Evolutionary conservation across 2,113 vertebrate genomes (phyloP).

Genomic region (Xyrauchen texanus): DNA sequence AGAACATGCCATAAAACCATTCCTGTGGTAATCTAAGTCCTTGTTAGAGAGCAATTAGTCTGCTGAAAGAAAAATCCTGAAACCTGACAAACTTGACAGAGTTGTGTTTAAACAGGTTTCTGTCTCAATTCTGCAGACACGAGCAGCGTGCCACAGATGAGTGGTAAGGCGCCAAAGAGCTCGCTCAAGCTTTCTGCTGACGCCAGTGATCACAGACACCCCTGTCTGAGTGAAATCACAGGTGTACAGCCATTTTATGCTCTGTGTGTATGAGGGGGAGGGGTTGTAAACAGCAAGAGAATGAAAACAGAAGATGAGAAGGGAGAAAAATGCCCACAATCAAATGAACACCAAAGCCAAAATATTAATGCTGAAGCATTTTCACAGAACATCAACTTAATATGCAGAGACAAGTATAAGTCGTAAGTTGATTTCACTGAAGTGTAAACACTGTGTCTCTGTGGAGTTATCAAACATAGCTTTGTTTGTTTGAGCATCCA

Average conservation of each 20-base stretch:
- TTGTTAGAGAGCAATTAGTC: neutral
- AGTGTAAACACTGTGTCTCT: too few relatives aligned
- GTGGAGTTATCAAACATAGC: too few relatives aligned
- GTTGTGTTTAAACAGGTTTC: conserved; percentile 48
- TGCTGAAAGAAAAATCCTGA: neutral
- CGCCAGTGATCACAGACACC: neutral
- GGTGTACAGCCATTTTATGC: conserved; percentile 20
- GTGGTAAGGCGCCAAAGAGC: conserved; percentile 27
- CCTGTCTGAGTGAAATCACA: conserved; percentile 36
- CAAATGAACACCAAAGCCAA: too few relatives aligned
- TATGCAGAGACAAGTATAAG: too few relatives aligned
- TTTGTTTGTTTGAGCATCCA: too few relatives aligned
- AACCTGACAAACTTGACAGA: conserved; percentile 18
- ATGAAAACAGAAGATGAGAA: neutral
- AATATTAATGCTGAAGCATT: too few relatives aligned
- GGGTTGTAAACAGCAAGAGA: conserved; percentile 15
- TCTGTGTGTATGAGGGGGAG: conserved; percentile 1
- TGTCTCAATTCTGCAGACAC: neutral
- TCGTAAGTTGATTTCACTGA: too few relatives aligned
- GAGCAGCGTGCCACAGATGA: neutral
- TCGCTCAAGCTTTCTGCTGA: conserved; percentile 39
- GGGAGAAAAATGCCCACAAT: too few relatives aligned
- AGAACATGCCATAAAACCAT: conserved; percentile 3
- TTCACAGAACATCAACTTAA: too few relatives aligned
- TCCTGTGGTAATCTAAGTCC: neutral